phyloP scores from a whole-genome alignment of 92 coral and sea anemone species.

The Porites lobata region DNA sequence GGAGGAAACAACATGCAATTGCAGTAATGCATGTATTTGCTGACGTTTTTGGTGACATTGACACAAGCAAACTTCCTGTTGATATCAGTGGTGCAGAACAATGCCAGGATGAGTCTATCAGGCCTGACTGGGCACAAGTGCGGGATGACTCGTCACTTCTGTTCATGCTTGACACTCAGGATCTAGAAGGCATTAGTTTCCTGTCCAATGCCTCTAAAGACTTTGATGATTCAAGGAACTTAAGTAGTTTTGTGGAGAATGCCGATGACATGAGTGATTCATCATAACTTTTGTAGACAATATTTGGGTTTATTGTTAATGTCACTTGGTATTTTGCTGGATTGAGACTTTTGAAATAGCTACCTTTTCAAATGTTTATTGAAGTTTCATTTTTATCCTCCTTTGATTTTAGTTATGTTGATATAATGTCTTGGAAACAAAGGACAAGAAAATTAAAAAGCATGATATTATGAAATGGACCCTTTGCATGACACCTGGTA shows the following conservation, averaged over 20 bases:
- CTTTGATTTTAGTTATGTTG: too few species aligned
- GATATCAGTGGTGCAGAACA: conserved; percentile 23
- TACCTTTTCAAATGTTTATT: not conserved
- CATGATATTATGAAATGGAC: too few species aligned
- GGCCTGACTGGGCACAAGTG: conserved; percentile 55
- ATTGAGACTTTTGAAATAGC: not conserved
- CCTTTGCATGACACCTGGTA: too few species aligned
- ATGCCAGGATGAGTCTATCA: conserved; percentile 26
- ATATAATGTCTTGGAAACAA: too few species aligned
- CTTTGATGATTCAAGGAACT: conserved; percentile 1
- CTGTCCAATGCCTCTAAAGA: not conserved
- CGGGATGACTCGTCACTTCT: conserved; percentile 44
- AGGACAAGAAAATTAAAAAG: too few species aligned
- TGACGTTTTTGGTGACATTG: conserved; percentile 64
- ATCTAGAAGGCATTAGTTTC: not conserved
- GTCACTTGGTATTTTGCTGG: not conserved
- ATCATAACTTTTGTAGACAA: not conserved
- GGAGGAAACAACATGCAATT: conserved; percentile 56
- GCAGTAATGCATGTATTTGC: conserved; percentile 40
- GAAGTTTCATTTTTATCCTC: too few species aligned
- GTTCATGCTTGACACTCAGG: conserved; percentile 2
- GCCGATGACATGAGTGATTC: not conserved
- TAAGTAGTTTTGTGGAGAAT: not conserved
- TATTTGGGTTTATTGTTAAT: not conserved
- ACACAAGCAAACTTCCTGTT: conserved; percentile 21